Conservation (phyloP, 92 coral and sea anemone genomes). For the Parazoanthus darwini region DNA sequence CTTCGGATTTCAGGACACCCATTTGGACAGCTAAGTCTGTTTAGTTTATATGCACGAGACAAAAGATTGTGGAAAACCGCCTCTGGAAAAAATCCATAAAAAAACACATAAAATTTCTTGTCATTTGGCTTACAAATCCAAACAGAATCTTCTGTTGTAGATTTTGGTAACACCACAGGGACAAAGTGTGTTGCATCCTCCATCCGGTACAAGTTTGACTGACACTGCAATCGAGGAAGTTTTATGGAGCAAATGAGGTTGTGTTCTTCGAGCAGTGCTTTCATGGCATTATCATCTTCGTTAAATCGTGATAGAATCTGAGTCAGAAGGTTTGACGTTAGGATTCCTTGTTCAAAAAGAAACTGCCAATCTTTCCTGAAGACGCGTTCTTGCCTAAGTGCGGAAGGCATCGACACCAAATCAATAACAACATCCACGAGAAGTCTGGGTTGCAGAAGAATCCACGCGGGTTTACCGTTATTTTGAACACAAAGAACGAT, state of each 20-base stretch:
- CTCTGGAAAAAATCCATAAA: constrained; percentile 15
- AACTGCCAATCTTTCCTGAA: constrained; percentile 51
- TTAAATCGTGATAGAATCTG: constrained; percentile 41
- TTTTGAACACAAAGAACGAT: constrained; percentile 48
- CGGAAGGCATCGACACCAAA: constrained; percentile 27
- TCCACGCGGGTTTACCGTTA: constrained; percentile 46
- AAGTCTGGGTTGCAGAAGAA: constrained; percentile 50
- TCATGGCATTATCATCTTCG: constrained; percentile 34
- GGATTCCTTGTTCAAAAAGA: constrained; percentile 42
- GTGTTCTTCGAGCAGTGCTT: constrained; percentile 54
- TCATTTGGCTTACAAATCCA: constrained; percentile 9
- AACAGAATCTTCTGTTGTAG: not conserved
- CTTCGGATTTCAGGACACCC: constrained; percentile 7
- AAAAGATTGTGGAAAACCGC: constrained; percentile 22
- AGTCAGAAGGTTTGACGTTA: constrained; percentile 47
- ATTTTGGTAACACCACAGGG: constrained; percentile 5
- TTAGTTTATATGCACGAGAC: constrained; percentile 18
- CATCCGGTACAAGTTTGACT: constrained; percentile 15
- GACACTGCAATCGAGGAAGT: constrained; percentile 16
- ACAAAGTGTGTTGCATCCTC: constrained; percentile 29
- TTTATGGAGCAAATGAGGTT: constrained; percentile 53
- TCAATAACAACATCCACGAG: constrained; percentile 48
- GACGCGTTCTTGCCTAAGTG: constrained; percentile 29
- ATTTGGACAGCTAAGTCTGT: constrained; percentile 19
- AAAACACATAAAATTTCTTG: constrained; percentile 11